Evolutionary conservation across 2,797 vertebrate genomes (phyloP).

Genomic region (Chaetophractus vellerosus): DNA sequence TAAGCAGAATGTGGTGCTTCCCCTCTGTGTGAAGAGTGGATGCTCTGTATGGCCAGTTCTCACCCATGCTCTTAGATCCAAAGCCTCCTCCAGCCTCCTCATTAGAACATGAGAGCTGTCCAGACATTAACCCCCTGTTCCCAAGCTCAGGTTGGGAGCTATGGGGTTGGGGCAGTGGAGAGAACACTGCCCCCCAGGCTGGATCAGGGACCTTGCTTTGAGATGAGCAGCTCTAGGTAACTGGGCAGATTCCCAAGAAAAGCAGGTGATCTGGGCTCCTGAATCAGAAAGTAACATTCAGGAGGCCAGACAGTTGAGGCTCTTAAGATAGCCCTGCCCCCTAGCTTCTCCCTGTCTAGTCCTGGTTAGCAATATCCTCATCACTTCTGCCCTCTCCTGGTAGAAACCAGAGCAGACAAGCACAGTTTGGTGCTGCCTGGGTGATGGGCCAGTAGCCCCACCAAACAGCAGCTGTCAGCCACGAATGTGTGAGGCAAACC

Average conservation of each 20-base stretch:
- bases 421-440: too few relatives aligned
- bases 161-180: background rate
- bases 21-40: background rate
- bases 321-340: background rate
- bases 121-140: background rate
- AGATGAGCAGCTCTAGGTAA: background rate
- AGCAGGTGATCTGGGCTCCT: background rate
- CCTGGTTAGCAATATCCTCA: background rate
- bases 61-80: background rate
- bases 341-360: background rate
- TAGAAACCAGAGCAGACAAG: background rate
- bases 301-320: background rate
- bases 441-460: too few relatives aligned
- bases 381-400: background rate
- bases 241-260: background rate
- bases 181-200: background rate
- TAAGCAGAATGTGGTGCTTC: background rate
- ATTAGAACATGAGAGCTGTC: background rate
- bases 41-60: background rate
- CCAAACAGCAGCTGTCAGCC: too few relatives aligned
- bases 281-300: background rate
- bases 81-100: background rate
- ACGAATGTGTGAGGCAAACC: background rate
- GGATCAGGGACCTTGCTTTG: background rate
- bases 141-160: background rate